A percentile compares a stretch with the other conserved stretches of the same genome.
Conservation (phyloP, 2,888 invertebrate species). For the Zele albiditarsus region DNA sequence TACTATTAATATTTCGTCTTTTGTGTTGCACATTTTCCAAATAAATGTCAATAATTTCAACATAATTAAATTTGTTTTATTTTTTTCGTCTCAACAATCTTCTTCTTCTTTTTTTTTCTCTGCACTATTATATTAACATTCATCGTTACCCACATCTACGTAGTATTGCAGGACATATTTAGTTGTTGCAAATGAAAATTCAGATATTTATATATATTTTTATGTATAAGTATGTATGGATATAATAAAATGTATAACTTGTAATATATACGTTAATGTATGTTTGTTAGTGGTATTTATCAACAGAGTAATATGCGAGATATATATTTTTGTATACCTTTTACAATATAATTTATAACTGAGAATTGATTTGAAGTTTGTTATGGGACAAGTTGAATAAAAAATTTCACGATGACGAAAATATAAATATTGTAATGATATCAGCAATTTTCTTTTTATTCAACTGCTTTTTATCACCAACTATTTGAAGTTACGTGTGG, state of each 20-base stretch:
- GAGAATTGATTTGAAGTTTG: not conserved
- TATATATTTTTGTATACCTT: constrained; percentile 33
- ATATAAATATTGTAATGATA: not conserved
- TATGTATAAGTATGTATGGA: not conserved
- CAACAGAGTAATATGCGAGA: constrained; percentile 22
- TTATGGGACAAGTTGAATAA: not conserved
- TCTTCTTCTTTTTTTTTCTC: not conserved
- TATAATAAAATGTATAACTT: not conserved
- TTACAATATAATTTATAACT: not conserved
- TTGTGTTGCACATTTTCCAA: constrained; percentile 8
- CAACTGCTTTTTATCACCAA: constrained; percentile 5
- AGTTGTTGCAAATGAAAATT: not conserved
- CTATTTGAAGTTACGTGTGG: constrained; percentile 64
- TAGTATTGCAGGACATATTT: not conserved
- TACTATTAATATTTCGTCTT: not conserved
- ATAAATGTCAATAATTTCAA: not conserved
- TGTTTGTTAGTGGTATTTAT: not conserved
- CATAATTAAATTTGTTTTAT: not conserved
- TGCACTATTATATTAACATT: not conserved
- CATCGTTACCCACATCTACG: not conserved
- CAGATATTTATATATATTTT: not conserved
- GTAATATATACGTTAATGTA: no score
- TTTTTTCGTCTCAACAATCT: not conserved
- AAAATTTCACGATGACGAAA: not conserved
- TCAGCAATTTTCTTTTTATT: not conserved